Conservation (phyloP, 2,797 vertebrate species). For the Siniperca scherzeri region DNA sequence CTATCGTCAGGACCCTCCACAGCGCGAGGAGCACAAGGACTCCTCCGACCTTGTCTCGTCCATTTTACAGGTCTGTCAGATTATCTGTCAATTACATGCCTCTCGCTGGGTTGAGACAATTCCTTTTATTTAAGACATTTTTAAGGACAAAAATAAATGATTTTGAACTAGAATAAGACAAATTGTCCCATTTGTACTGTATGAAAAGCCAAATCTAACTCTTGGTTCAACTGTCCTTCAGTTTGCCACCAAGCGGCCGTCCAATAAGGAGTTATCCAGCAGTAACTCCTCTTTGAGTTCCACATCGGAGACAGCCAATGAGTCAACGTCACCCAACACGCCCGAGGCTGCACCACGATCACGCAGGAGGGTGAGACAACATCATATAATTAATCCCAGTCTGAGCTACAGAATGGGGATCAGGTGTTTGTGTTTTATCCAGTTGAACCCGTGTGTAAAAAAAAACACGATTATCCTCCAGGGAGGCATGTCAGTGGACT, state of each 20-base stretch:
- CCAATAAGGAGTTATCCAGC: conserved; percentile 95
- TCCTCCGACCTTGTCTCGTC: conserved; percentile 92
- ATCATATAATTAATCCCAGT: neutral
- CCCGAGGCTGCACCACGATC: conserved; percentile 91
- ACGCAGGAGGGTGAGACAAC: conserved; percentile 90
- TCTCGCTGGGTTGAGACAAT: neutral
- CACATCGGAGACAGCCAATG: conserved; percentile 94
- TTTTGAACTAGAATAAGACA: neutral
- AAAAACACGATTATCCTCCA: conserved; percentile 69
- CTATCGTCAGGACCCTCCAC: conserved; percentile 79
- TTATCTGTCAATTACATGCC: neutral
- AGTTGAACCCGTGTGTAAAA: neutral
- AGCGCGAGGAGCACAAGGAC: conserved; percentile 92
- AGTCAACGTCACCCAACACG: conserved; percentile 93
- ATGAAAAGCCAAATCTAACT: neutral
- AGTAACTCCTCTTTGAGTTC: conserved; percentile 98
- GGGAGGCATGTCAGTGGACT: conserved; percentile 98
- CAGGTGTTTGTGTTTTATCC: neutral
- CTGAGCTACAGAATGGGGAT: neutral
- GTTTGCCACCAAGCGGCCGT: conserved; percentile 91
- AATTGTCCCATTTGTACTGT: neutral
- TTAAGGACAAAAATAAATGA: neutral
- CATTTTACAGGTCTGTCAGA: conserved; percentile 83
- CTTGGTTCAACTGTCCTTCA: conserved; percentile 57
- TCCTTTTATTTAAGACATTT: neutral